Conservation (phyloP, 2,888 invertebrate genomes). For the Cryptocheilus praepositus region DNA sequence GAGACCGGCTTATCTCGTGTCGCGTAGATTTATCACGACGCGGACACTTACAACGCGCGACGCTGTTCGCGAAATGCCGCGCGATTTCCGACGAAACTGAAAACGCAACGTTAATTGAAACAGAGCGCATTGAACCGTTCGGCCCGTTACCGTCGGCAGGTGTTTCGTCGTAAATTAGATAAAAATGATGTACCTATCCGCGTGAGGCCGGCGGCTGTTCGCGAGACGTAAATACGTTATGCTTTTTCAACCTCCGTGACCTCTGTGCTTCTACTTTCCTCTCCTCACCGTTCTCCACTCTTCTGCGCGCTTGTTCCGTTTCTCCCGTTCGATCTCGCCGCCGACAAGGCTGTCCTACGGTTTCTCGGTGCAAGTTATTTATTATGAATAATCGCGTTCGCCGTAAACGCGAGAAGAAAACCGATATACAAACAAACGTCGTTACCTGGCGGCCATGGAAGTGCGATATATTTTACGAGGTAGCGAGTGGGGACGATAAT, state of each 20-base stretch:
- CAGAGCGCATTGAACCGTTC: too few relatives aligned
- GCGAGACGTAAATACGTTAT: conserved; percentile 1
- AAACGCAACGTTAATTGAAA: not conserved
- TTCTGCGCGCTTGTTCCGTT: not conserved
- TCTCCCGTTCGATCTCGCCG: not conserved
- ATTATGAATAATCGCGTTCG: conserved; percentile 49
- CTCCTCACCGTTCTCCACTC: not conserved
- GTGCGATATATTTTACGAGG: conserved; percentile 47
- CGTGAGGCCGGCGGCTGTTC: conserved; percentile 29
- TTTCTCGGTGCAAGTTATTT: conserved; percentile 44
- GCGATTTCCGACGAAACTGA: conserved; percentile 11
- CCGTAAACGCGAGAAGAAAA: conserved; percentile 51
- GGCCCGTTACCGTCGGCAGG: conserved; percentile 5
- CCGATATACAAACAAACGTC: conserved; percentile 45
- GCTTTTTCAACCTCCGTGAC: not conserved
- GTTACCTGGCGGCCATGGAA: conserved; percentile 36
- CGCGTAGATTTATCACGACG: not conserved
- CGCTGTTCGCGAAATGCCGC: not conserved
- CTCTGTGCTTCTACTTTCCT: not conserved
- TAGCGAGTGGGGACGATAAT: conserved; percentile 58
- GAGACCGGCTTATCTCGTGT: too few relatives aligned
- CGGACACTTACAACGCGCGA: not conserved
- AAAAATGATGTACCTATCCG: conserved; percentile 46
- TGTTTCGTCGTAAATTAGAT: conserved; percentile 51
- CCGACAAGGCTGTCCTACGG: conserved; percentile 1